Evolutionary conservation across 2,113 vertebrate species (phyloP), one percentile per base, ranked within the genome.

Genomic region (Calonectris borealis): DNA sequence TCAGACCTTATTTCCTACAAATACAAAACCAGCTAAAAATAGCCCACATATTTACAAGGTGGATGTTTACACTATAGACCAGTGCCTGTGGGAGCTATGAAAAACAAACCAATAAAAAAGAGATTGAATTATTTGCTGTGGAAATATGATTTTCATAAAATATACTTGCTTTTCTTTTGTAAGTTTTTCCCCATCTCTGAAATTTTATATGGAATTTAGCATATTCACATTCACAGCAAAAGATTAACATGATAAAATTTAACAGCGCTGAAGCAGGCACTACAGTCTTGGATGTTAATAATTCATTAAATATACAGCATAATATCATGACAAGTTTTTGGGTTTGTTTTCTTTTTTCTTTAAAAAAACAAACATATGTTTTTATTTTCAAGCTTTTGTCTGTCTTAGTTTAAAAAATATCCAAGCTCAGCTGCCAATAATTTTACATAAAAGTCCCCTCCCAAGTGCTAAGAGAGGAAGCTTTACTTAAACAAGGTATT

Each of bases 91-190:
- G 92, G 93, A 96, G 42, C 77, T 90, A 72, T 32, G 69, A 94
- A 96, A 96, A 96, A 76, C 32, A 95, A 94, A 60, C 49, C 57
- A 88, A 88, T 78, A 94, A 72, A 95, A 78, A 86, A 31, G 42
- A 88, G 52, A 97, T 93, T 97, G 78, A 97, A 96, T 97, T 97
- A 97, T 87, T 91, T 93, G 38, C 83, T 73, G 61, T 52, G 55
- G 54, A 94, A 97, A 97, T 96, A 72, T 14, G 76, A 96, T 97
- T 97, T 97, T 83, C 91, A 92, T 94, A 96, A 92, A 93, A 94
- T 76, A 92, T 54, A 86, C 13, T 95, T 84, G 36, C 13, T 90
- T 95, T 72, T 79, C 27, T 55, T 91, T 91, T 69, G 7, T 69
- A 79, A 71, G 48, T 13, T 82, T 85, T 77, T 93, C 54, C 58